These are phyloP conservation scores for Macrostomum cliftonense DNA, from an alignment of 2,888 invertebrate genomes.

Conservation along the genomic window DNA sequence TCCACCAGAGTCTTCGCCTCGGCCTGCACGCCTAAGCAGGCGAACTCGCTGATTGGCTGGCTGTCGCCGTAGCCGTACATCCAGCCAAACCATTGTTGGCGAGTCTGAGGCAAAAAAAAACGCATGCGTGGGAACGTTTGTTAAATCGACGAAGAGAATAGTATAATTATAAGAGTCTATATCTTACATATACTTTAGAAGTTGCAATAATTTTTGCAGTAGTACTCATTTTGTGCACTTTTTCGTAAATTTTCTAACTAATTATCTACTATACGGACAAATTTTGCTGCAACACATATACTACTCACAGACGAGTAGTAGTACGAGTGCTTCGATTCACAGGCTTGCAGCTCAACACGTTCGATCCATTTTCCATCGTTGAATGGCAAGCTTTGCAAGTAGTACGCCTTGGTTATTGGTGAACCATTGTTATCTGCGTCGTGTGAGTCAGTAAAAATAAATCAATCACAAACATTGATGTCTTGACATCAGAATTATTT, in stretches of 20 bases:
- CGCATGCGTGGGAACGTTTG: too few species aligned
- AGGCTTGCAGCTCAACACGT: constrained; percentile 46
- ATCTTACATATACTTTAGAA: too few species aligned
- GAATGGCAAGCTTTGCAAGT: constrained; percentile 52
- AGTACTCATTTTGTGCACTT: too few species aligned
- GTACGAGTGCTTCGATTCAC: constrained; percentile 18
- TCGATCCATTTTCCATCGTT: constrained; percentile 42
- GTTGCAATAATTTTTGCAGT: too few species aligned
- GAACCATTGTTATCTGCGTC: constrained; percentile 41
- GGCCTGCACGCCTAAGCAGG: constrained; percentile 68
- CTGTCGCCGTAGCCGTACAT: constrained; percentile 55
- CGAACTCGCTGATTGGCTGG: constrained; percentile 47
- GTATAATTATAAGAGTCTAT: too few species aligned
- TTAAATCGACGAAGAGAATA: too few species aligned
- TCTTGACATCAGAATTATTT: too few species aligned
- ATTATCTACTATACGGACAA: too few species aligned
- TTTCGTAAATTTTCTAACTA: too few species aligned
- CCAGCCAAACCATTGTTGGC: constrained; percentile 35
- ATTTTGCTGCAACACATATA: too few species aligned
- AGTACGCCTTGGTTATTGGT: constrained; percentile 54
- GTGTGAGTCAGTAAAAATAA: too few species aligned
- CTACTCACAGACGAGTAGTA: not conserved
- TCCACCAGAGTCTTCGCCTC: constrained; percentile 30
- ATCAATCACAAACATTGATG: too few species aligned
- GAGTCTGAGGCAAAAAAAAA: constrained; percentile 17